These are phyloP conservation scores for Papilio xuthus DNA, from an alignment of 1,140 invertebrate species.

Conservation along the genomic window DNA sequence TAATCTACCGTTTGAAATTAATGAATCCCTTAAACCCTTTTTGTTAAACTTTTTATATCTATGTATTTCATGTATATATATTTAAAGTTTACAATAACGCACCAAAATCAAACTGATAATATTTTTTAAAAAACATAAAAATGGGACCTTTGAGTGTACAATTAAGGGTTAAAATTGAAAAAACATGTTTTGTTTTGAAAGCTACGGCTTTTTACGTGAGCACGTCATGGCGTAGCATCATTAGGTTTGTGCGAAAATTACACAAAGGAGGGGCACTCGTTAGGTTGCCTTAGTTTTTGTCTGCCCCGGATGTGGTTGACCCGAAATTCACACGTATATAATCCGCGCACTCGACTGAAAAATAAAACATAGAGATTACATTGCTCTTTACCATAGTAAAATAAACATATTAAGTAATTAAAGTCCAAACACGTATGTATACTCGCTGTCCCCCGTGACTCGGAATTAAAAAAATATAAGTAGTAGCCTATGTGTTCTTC, in stretches of 20 bases:
- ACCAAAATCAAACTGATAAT: neutral
- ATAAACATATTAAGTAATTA: too few relatives aligned
- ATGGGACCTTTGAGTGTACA: neutral
- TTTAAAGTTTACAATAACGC: neutral
- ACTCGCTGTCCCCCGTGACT: too few relatives aligned
- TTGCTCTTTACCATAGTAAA: neutral
- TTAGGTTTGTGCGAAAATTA: slow-evolving; percentile 21
- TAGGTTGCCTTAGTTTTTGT: slow-evolving; percentile 16
- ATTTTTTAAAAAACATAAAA: too few relatives aligned
- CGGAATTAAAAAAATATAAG: too few relatives aligned
- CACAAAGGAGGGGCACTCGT: neutral
- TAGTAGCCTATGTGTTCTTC: too few relatives aligned
- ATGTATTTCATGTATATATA: neutral
- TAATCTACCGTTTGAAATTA: slow-evolving; percentile 13
- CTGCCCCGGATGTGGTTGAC: slow-evolving; percentile 10
- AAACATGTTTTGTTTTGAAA: neutral
- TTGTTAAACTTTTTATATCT: neutral
- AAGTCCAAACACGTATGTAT: too few relatives aligned
- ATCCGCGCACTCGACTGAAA: neutral
- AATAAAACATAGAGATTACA: neutral
- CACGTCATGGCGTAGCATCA: slow-evolving; percentile 7
- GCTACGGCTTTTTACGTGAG: neutral
- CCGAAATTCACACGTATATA: slow-evolving; percentile 2
- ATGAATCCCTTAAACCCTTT: slow-evolving; percentile 7
- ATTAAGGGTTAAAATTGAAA: neutral